Evolutionary conservation across 2,888 invertebrate species (phyloP), one percentile per base, ranked within the genome.

Genomic region (Ceraclea dissimilis): DNA sequence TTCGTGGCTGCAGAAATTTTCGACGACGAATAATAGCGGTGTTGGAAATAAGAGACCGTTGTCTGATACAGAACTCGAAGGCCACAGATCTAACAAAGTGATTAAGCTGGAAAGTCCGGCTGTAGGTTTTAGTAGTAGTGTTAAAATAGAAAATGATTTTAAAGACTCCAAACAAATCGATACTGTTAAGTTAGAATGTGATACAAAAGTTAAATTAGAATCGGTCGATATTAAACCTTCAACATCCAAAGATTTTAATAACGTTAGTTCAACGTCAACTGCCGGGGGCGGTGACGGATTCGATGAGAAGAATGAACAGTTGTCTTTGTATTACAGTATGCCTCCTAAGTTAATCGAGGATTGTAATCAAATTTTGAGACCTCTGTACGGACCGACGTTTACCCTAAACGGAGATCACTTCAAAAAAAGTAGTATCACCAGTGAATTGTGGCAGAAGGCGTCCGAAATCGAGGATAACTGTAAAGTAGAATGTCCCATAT

Each of bases 401-500:
- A 66, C 66, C 10, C 49, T 59, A n/a, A 46, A 50, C 34, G 18
- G 51, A 4, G 33, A 50, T n/a, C 20, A 59, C 54, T 56, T 56
- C 22, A 60, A 57, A 34, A 13, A 31, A 6, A 22, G 48, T 21
- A 10, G 17, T 18, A 22, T 21, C 8, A n/a, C 16, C 17, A 48
- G 31, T 13, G 39, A 31, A n/a, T 31, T 16, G 16, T 56, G 51
- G 56, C 11, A 17, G 10, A 56, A 48, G 22, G 51, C 47, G n/a
- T 46, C 48, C 17, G 16, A 22, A 22, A 48, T 51, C 1, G 47
- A 51, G n/a, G 22, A 33, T n/a, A 20, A 46, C 16, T 47, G 6
- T 8, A 21, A 16, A 22, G 19, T 16, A 2, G 63, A 71, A 33
- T 82, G 82, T 66, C 80, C 80, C 8, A 67, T 78, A 54, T 82